Evolutionary conservation across 2,888 invertebrate species (phyloP), one percentile per base, ranked within the genome.

Genomic region (Agrochola litura): DNA sequence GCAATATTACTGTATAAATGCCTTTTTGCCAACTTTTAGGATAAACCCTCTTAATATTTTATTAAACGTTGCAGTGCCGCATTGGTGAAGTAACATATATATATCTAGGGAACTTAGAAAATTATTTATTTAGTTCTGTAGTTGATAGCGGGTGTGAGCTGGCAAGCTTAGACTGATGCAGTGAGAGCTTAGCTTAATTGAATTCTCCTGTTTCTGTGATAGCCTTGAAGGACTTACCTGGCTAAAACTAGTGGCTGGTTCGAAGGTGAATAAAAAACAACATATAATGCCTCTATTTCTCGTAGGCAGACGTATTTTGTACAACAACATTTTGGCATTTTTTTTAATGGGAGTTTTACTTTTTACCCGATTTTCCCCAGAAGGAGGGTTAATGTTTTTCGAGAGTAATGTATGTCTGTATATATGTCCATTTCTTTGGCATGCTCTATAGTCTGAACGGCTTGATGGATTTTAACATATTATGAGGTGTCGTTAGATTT

Each of bases 111-210:
- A 75, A 75, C 30, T 66, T 30, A 49, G 5, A 56, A 49, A 41
- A 80, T 80, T 79, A 68, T 30, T 64, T 80, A 80, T 66, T 64
- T 69, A 65, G 4, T 56, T 67, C 9, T 1, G 64, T 56, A n/a
- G 46, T 25, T 49, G 52, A 30, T 60, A 58, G 54, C 14, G 19
- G 41, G 54, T 65, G 46, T 68, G 60, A 54, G 49, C 41, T 14
- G 14, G 46, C 14, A 30, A 63, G 56, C 64, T 81, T 65, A 75
- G 37, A 14, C 43, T 12, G 16, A 4, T 37, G 46, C 30, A 56
- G 14, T 58, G 41, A 68, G 37, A 54, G 81, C 60, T 75, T 43
- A 60, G 30, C 49, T 66, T 66, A 66, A 80, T 80, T 75, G 81
- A 43, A 75, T 69, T 61, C 46, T 61, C 12, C 37, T 16, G 58